These are phyloP conservation scores for Aulostomus chinensis DNA, from an alignment of 2,797 vertebrate genomes.

Conservation along the genomic window DNA sequence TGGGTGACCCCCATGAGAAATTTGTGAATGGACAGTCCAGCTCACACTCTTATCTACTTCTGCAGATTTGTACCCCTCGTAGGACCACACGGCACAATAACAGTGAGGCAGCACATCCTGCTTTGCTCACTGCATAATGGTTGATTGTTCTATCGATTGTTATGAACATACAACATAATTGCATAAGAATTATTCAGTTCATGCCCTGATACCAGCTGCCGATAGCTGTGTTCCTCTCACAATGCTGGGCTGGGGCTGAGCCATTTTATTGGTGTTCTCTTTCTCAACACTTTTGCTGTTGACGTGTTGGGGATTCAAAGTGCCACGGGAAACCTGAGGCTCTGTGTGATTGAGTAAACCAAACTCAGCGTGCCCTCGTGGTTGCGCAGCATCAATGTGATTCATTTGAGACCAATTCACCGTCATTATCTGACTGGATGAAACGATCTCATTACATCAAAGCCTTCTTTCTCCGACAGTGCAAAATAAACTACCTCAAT, in stretches of 20 bases:
- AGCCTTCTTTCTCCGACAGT: too few species aligned
- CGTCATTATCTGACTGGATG: background rate
- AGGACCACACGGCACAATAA: conserved; percentile 63
- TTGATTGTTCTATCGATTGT: conserved; percentile 59
- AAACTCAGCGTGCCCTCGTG: background rate
- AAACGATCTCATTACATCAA: conserved; percentile 3
- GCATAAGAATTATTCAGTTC: conserved; percentile 38
- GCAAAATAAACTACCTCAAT: too few species aligned
- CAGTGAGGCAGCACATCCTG: conserved; percentile 72
- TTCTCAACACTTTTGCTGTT: too few species aligned
- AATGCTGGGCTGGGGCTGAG: conserved; percentile 21
- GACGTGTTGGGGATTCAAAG: too few species aligned
- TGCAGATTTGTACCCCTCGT: conserved; percentile 50
- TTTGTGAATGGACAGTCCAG: conserved; percentile 67
- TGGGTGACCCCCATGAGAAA: conserved; percentile 70
- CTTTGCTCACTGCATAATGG: conserved; percentile 53
- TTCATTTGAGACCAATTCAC: background rate
- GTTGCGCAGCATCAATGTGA: background rate
- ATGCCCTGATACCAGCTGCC: conserved; percentile 66
- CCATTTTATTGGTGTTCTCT: conserved; percentile 17
- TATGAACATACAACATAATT: conserved; percentile 31
- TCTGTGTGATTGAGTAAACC: background rate
- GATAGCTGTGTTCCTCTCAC: conserved; percentile 32
- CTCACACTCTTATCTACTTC: conserved; percentile 54
- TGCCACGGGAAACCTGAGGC: conserved; percentile 22